phyloP scores from a whole-genome alignment of 2,797 vertebrate genomes.

The Craterocephalus amniculus region DNA sequence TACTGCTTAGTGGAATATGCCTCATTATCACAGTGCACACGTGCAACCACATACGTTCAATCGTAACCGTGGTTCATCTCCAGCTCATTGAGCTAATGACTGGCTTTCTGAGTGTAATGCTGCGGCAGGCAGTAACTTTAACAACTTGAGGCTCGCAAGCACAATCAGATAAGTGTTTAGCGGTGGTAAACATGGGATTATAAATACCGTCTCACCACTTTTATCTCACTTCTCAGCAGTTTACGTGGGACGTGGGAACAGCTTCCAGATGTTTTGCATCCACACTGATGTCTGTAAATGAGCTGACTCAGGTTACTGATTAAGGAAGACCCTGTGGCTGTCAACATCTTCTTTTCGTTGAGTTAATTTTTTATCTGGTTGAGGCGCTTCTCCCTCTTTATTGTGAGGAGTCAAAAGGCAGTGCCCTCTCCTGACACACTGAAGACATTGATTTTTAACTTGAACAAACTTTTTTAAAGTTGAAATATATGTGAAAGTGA shows the following conservation, averaged over 20 bases:
- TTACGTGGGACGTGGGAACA: slow-evolving; percentile 62
- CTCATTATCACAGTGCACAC: slow-evolving; percentile 38
- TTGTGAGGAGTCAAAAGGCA: not conserved
- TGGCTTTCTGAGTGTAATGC: slow-evolving; percentile 57
- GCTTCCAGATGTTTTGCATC: slow-evolving; percentile 78
- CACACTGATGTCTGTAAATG: slow-evolving; percentile 48
- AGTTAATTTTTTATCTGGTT: not conserved
- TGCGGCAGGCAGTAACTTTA: slow-evolving; percentile 70
- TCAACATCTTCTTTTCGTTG: slow-evolving; percentile 29
- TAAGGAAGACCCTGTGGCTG: slow-evolving; percentile 55
- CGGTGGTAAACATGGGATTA: slow-evolving; percentile 64
- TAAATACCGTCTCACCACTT: slow-evolving; percentile 74
- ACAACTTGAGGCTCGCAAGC: slow-evolving; percentile 68
- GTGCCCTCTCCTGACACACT: slow-evolving; percentile 50
- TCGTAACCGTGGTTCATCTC: slow-evolving; percentile 58
- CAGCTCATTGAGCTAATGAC: slow-evolving; percentile 74
- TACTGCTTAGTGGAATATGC: slow-evolving; percentile 15
- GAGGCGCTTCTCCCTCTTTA: slow-evolving; percentile 19
- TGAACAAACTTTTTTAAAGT: not conserved
- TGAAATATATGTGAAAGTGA: no score
- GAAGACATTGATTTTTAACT: slow-evolving; percentile 11
- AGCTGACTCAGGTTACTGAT: slow-evolving; percentile 75
- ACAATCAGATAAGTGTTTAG: slow-evolving; percentile 71
- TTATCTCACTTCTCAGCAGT: slow-evolving; percentile 73
- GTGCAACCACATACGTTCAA: slow-evolving; percentile 41